Percentiles rank a stretch among this genome's conserved stretches.
phyloP scores from a whole-genome alignment of 2,888 invertebrate species.

The Hetaerina titia region DNA sequence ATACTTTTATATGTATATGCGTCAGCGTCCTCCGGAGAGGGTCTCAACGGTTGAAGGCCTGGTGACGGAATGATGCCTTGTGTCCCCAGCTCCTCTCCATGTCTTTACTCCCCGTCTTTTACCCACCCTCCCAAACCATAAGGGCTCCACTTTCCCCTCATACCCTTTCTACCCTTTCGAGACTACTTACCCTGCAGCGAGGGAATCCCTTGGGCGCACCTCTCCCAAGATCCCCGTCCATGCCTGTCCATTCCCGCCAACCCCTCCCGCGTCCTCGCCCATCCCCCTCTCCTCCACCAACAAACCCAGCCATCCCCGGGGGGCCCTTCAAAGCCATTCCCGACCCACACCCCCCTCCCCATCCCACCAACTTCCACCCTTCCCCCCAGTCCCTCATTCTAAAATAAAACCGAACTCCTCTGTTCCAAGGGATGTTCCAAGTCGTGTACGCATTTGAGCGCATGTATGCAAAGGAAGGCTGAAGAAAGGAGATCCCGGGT shows the following conservation, averaged over 20 bases:
- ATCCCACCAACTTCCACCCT: background rate
- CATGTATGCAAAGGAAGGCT: too few species aligned
- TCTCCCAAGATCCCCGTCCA: background rate
- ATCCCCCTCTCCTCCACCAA: background rate
- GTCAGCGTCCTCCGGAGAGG: background rate
- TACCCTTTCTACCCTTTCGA: background rate
- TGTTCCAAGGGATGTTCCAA: background rate
- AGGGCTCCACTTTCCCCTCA: too few species aligned
- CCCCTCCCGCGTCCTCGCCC: background rate
- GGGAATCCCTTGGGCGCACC: background rate
- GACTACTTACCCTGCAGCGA: conserved; percentile 22
- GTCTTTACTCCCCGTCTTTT: background rate
- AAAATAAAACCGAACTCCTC: background rate
- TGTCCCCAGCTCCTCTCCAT: background rate
- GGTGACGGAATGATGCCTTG: conserved; percentile 19
- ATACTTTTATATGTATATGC: conserved; percentile 24
- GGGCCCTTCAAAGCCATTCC: conserved; percentile 19
- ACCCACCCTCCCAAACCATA: background rate
- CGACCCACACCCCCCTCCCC: background rate
- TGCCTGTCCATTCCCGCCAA: background rate
- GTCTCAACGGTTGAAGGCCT: conserved; percentile 24
- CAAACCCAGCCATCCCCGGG: conserved; percentile 5
- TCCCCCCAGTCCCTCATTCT: background rate
- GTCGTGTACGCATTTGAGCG: background rate
- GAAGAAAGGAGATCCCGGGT: background rate